These are phyloP conservation scores for Vulpes vulpes DNA, from an alignment of 2,113 vertebrate species.

Conservation along the genomic window DNA sequence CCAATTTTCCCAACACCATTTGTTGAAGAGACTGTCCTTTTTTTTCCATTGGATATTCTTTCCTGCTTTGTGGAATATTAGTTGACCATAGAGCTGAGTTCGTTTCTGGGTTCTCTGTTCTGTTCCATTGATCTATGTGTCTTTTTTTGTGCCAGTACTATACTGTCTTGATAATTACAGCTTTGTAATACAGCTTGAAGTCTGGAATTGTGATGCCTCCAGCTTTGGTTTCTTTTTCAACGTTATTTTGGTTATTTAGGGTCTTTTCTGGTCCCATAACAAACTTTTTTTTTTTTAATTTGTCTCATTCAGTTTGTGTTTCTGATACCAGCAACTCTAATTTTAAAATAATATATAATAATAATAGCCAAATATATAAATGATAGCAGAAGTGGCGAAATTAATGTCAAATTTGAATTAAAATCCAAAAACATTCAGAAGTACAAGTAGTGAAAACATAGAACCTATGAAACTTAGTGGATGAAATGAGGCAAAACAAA, in stretches of 20 bases:
- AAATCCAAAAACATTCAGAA: not conserved
- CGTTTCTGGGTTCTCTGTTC: not conserved
- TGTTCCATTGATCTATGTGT: not conserved
- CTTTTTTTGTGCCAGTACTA: not conserved
- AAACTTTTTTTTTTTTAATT: not conserved
- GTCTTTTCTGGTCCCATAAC: not conserved
- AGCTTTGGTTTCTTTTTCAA: not conserved
- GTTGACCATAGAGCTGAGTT: not conserved
- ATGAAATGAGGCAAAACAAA: not conserved
- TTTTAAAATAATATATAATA: not conserved
- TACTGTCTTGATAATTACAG: not conserved
- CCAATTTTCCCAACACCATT: not conserved
- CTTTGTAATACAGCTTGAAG: not conserved
- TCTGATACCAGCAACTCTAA: not conserved
- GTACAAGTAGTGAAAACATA: not conserved
- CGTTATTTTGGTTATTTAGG: not conserved
- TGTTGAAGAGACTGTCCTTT: not conserved
- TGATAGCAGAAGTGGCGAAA: not conserved
- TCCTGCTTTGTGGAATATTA: not conserved
- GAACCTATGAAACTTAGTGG: not conserved
- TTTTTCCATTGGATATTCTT: not conserved
- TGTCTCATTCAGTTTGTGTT: not conserved
- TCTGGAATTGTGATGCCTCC: not conserved
- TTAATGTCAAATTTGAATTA: not conserved
- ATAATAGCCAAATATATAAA: not conserved